Base-by-base conservation (phyloP, 2,113 vertebrate species). In the Triplophysa rosa region DNA sequence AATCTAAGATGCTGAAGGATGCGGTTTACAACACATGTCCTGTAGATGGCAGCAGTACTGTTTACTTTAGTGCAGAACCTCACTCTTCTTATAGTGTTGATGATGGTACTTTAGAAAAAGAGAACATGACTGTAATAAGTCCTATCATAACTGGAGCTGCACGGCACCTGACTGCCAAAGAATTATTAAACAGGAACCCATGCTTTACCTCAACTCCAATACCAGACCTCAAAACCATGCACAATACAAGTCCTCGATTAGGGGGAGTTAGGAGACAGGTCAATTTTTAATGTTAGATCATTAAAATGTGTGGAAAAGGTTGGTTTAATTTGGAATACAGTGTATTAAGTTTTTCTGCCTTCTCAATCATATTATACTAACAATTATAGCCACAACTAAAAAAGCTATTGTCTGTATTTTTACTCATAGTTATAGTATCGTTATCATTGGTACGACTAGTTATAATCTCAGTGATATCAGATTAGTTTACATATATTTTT, bases 161-260 rank as follows among this genome's bases (percentile, higher is more conserved):
- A 7, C 72, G 0, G 17, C 54, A 77, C 1, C 14, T 67, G 8
- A 21, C 85, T 3, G 6, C 37, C 0, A 82, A 72, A 26, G 23
- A 74, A 80, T 76, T 62, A 21, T 72, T 83, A 8, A 85, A 76
- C 42, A 71, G 79, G 0, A 61, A 83, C 9, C 88, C 88, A 0
- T 84, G 86, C 63, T 88, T 89, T 84, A 92, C 92, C 0, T 94
- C 93, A 3, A 92, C 93, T 21, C 93, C 93, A 1, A 92, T 92
- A 75, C 33, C 76, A 0, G 62, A 81, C 3, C 0, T 83, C 14
- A 14, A 12, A 2, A 77, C 9, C 0, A 10, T 26, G 11, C 86
- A 52, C 8, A 77, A 0, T 0, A 33, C 40, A 37, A 64, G 33
- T 71, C 49, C 19, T 29, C 56, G 54, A 26, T 79, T 63, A 0